Conservation (phyloP, 1,140 invertebrate genomes). For the Colletes latitarsis region DNA sequence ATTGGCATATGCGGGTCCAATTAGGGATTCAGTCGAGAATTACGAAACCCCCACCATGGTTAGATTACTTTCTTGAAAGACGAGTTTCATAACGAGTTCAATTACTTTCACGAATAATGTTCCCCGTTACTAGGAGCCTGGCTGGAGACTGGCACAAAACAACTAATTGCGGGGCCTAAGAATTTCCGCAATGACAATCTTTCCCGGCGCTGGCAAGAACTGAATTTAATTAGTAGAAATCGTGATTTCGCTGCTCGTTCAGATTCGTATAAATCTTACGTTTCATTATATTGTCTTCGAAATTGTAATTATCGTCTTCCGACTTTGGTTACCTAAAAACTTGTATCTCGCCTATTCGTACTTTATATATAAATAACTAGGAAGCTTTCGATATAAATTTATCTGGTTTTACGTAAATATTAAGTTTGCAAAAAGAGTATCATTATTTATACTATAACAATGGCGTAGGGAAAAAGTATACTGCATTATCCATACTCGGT, state of each 20-base stretch:
- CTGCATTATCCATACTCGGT: background rate
- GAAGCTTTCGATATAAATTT: background rate
- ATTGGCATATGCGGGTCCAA: slow-evolving; percentile 56
- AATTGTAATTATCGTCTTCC: background rate
- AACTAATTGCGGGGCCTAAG: slow-evolving; percentile 14
- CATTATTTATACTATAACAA: background rate
- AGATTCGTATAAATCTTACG: background rate
- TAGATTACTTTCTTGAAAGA: slow-evolving; percentile 52
- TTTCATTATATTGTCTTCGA: background rate
- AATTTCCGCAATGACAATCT: slow-evolving; percentile 36
- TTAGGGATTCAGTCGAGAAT: slow-evolving; percentile 56
- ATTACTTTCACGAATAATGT: slow-evolving; percentile 63
- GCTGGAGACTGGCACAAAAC: slow-evolving; percentile 19
- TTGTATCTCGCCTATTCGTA: background rate
- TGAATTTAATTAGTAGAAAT: slow-evolving; percentile 22
- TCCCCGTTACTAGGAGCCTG: background rate
- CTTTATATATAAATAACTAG: background rate
- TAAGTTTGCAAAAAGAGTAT: no score
- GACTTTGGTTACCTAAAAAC: background rate
- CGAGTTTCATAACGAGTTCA: slow-evolving; percentile 56
- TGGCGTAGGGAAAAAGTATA: no score
- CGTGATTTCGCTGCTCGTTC: background rate
- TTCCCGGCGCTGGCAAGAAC: background rate
- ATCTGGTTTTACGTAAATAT: no score
- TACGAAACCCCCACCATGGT: slow-evolving; percentile 37